phyloP scores from a whole-genome alignment of 2,888 invertebrate genomes.

The Meloe dianella region DNA sequence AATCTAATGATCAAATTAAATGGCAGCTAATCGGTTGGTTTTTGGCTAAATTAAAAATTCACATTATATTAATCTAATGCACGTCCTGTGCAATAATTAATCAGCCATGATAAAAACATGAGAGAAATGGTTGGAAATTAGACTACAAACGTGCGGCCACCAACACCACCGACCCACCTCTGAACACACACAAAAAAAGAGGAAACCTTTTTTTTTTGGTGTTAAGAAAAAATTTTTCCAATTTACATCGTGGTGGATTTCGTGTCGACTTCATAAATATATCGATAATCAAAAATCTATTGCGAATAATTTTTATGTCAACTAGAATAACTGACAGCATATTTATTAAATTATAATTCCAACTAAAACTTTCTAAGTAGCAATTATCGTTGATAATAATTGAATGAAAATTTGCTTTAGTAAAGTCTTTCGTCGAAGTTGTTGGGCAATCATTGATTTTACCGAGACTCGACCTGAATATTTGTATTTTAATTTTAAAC shows the following conservation, averaged over 20 bases:
- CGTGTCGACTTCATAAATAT: background rate
- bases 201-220: too few relatives aligned
- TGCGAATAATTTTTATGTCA: background rate
- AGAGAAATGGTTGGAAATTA: conserved; percentile 8
- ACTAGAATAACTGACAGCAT: conserved; percentile 1
- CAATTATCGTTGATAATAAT: conserved; percentile 8
- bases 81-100: conserved; percentile 31
- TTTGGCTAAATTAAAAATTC: conserved; percentile 32
- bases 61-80: conserved; percentile 29
- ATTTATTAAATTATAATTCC: background rate
- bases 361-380: background rate
- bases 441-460: background rate
- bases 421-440: background rate
- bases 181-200: background rate
- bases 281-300: background rate
- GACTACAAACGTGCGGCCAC: background rate
- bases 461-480: background rate
- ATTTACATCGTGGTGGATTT: conserved; percentile 6
- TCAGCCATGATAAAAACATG: conserved; percentile 28
- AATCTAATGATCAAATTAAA: conserved; percentile 17
- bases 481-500: background rate
- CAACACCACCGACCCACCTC: too few relatives aligned
- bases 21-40: conserved; percentile 23
- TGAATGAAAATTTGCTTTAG: background rate
- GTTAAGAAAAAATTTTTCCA: too few relatives aligned